These are phyloP conservation scores for Protaetia brevitarsis DNA, from an alignment of 1,140 invertebrate species.

Conservation along the genomic window DNA sequence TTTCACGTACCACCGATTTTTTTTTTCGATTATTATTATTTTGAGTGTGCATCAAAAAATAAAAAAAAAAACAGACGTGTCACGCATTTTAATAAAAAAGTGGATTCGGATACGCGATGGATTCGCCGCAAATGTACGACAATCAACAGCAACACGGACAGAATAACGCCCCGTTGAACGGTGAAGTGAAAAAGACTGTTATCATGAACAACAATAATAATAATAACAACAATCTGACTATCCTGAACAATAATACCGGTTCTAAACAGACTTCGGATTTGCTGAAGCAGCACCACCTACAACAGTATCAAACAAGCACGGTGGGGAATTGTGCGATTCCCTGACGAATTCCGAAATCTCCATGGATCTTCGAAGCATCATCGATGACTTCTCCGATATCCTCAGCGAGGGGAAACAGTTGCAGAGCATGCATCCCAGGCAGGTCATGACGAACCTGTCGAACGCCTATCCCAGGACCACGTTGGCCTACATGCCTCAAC, in stretches of 20 bases:
- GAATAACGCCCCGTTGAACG: constrained; percentile 40
- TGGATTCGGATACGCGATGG: constrained; percentile 50
- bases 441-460: constrained; percentile 47
- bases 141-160: constrained; percentile 51
- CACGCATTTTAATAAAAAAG: background rate
- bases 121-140: constrained; percentile 72
- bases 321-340: constrained; percentile 73
- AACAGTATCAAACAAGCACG: constrained; percentile 69
- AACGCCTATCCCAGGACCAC: constrained; percentile 61
- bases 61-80: background rate
- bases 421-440: constrained; percentile 49
- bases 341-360: constrained; percentile 86
- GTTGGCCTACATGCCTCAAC: constrained; percentile 84
- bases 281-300: constrained; percentile 52
- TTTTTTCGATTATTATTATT: too few species aligned
- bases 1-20: too few species aligned
- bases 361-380: constrained; percentile 81
- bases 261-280: constrained; percentile 46
- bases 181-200: constrained; percentile 45
- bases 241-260: constrained; percentile 48
- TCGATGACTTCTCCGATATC: constrained; percentile 83
- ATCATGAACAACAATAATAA: constrained; percentile 45
- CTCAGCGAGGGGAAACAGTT: constrained; percentile 58
- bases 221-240: constrained; percentile 40
- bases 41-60: background rate